Evolutionary conservation across 2,888 invertebrate genomes (phyloP).

Genomic region (Lissocephala sabroskyi): DNA sequence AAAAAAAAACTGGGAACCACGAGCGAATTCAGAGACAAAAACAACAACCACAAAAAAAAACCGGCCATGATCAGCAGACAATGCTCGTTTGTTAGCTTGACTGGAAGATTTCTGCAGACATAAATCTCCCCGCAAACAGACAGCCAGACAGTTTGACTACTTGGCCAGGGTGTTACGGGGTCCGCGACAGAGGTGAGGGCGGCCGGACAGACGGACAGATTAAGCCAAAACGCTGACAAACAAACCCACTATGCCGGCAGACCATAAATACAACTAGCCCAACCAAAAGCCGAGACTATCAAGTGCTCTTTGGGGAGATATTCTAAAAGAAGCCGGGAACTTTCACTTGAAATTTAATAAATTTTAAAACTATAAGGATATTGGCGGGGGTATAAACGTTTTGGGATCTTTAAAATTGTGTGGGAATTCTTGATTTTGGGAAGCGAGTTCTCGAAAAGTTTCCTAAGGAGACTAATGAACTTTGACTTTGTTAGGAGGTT

Average conservation of each 20-base stretch:
- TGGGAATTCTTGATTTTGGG: no score
- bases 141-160: constrained; percentile 13
- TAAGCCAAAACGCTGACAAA: not conserved
- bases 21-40: not conserved
- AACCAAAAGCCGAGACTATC: no score
- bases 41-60: constrained; percentile 1
- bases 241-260: constrained; percentile 1
- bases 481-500: no score
- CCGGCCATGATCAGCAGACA: constrained; percentile 36
- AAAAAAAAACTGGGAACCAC: not conserved
- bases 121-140: constrained; percentile 47
- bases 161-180: not conserved
- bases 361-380: no score
- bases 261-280: constrained; percentile 4
- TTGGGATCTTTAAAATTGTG: no score
- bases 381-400: no score
- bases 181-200: not conserved
- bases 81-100: constrained; percentile 50
- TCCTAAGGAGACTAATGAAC: no score
- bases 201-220: not conserved
- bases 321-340: no score
- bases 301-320: no score
- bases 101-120: constrained; percentile 40
- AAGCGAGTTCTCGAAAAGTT: no score
- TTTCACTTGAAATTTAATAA: no score